These are phyloP conservation scores for Scaptomyza parva DNA, from an alignment of 2,888 invertebrate genomes.

Conservation along the genomic window DNA sequence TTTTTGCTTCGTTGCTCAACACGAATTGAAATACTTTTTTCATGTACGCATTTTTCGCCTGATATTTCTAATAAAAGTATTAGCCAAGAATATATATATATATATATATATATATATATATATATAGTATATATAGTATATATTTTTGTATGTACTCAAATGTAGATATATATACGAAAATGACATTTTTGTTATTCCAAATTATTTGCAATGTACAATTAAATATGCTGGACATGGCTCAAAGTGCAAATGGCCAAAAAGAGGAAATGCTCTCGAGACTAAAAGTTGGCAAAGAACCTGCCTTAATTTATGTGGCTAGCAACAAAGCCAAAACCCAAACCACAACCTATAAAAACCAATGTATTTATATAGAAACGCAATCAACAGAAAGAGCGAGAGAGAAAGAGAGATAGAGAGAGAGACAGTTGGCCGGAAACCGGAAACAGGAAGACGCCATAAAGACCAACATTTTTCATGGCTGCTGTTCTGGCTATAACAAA, in stretches of 20 bases:
- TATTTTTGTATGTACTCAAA: background rate
- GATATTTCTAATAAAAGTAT: conserved; percentile 39
- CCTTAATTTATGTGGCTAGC: conserved; percentile 44
- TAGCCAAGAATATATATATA: background rate
- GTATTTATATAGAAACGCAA: background rate
- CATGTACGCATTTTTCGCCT: conserved; percentile 40
- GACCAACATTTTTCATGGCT: conserved; percentile 53
- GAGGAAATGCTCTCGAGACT: background rate
- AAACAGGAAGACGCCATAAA: conserved; percentile 58
- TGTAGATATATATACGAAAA: conserved; percentile 13
- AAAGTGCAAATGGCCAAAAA: background rate
- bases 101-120: too few relatives aligned
- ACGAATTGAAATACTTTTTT: conserved; percentile 46
- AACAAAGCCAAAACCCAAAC: conserved; percentile 35
- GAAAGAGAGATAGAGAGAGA: conserved; percentile 4
- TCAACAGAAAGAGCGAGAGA: conserved; percentile 1
- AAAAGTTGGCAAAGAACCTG: conserved; percentile 29
- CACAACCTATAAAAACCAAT: conserved; percentile 9
- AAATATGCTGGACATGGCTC: conserved; percentile 37
- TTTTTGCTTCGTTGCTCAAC: conserved; percentile 13
- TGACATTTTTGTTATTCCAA: conserved; percentile 38
- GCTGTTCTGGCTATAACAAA: conserved; percentile 2
- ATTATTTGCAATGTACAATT: conserved; percentile 48
- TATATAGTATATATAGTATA: too few relatives aligned
- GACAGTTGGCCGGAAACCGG: conserved; percentile 40